phyloP scores from a whole-genome alignment of 2,113 vertebrate species.

The Oryzias woworae region DNA sequence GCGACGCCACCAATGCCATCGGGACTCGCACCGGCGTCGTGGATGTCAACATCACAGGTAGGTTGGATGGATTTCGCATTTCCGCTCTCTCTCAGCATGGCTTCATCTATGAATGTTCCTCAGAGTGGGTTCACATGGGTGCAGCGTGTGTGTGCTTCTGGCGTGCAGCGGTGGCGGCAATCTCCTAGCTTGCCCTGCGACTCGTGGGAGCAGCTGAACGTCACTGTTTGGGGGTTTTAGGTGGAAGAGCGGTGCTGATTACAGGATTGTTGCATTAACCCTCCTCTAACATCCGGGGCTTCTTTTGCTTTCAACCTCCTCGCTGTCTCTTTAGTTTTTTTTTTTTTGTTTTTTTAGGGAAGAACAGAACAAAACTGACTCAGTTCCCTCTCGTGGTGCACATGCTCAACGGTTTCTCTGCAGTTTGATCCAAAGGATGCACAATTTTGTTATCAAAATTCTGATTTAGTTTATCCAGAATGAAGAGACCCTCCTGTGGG shows the following conservation, averaged over 20 bases:
- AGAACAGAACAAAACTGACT: slow-evolving; percentile 62
- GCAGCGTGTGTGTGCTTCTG: no score
- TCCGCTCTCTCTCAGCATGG: slow-evolving; percentile 25
- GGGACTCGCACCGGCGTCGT: slow-evolving; percentile 90
- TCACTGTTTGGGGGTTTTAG: slow-evolving; percentile 25
- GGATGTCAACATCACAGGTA: slow-evolving; percentile 98
- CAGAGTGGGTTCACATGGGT: no score
- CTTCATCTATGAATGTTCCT: slow-evolving; percentile 21
- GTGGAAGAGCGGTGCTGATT: slow-evolving; percentile 64
- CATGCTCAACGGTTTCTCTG: slow-evolving; percentile 53
- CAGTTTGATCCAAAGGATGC: slow-evolving; percentile 52
- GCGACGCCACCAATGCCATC: slow-evolving; percentile 92
- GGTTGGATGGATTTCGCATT: slow-evolving; percentile 35
- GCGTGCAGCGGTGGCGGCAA: slow-evolving; percentile 14
- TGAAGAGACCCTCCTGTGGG: slow-evolving; percentile 26
- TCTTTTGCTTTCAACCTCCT: slow-evolving; percentile 34
- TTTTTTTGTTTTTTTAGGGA: slow-evolving; percentile 34
- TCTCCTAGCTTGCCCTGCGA: slow-evolving; percentile 8
- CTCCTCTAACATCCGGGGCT: slow-evolving; percentile 44
- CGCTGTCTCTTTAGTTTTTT: slow-evolving; percentile 23
- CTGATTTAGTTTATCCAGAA: slow-evolving; percentile 25
- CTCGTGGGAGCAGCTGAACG: slow-evolving; percentile 23
- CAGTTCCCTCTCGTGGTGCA: slow-evolving; percentile 51
- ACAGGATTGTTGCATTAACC: slow-evolving; percentile 49
- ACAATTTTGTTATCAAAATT: slow-evolving; percentile 31